Evolutionary conservation across 37 sponge, comb jelly and placozoan species (phyloP), one percentile per base, ranked within the genome.

Genomic region (Halisarca cf. caerulea): DNA sequence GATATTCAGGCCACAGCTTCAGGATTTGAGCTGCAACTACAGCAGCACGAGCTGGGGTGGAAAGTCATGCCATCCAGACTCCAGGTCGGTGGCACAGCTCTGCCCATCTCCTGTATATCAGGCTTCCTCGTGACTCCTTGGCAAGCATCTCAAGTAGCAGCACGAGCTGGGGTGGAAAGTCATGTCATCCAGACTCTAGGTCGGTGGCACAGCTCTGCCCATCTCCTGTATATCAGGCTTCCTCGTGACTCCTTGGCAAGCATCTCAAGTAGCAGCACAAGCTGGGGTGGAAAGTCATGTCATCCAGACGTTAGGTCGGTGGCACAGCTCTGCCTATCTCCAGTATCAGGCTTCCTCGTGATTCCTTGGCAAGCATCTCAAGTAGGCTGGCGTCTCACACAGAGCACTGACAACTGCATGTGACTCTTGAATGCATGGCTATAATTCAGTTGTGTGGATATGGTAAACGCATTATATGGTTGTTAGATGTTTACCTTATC

Each of bases 321-420:
- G 64, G 64, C 64, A 62, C 6, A 62, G 64, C 15, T 62, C 64
- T 62, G 64, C 64, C 8, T 62, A 15, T 23, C 64, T 62, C 64
- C 6, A 7, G 6, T 20, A 62, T 62, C 15, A 8, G 30, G 6
- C 23, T 62, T 7, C 15, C 64, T 20, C 64, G 18, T 27, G 64
- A 4, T 15, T 62, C 23, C 23, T 27, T 62, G 23, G 64, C 64
- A 6, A 23, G 30, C 6, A 27, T 62, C 30, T 62, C 64, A 18
- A 30, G 33, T 17, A 27, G 35, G 7, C 30, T 68, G 33, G 69
- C 69, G 15, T 8, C 64, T 7, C 28, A 28, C n/a, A n/a, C n/a
- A n/a, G n/a, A n/a, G n/a, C n/a, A n/a, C n/a, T n/a, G n/a, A n/a
- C n/a, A n/a, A n/a, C n/a, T n/a, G n/a, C n/a, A n/a, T n/a, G n/a